Percentiles rank a stretch among this genome's conserved stretches.
Conservation (phyloP, 2,797 vertebrate species). For the Microctenopoma steveboyesi region DNA sequence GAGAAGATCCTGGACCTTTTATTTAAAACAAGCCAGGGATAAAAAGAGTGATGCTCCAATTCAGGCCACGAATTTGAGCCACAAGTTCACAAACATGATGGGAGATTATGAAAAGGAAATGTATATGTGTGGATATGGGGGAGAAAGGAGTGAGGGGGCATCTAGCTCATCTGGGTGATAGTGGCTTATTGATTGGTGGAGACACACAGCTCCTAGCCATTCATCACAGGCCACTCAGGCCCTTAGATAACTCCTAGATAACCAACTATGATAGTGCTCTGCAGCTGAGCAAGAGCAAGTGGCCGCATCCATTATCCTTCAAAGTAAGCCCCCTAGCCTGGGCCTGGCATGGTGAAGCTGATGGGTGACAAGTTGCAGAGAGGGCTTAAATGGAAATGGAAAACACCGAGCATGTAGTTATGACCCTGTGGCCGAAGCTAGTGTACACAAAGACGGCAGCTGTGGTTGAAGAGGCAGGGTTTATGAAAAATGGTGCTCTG, state of each 20-base stretch:
- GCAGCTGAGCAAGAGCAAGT: conserved; percentile 77
- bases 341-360: conserved; percentile 42
- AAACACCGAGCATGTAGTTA: conserved; percentile 49
- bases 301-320: conserved; percentile 82
- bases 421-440: conserved; percentile 33
- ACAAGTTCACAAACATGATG: conserved; percentile 73
- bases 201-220: conserved; percentile 80
- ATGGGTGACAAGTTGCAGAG: conserved; percentile 50
- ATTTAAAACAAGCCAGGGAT: conserved; percentile 79
- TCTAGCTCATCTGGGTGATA: conserved; percentile 83
- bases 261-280: conserved; percentile 76
- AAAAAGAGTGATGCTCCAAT: conserved; percentile 80
- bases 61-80: conserved; percentile 67
- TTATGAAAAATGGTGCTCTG: conserved; percentile 51
- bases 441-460: conserved; percentile 44
- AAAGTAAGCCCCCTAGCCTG: conserved; percentile 58
- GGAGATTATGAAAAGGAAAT: conserved; percentile 68
- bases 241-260: conserved; percentile 75
- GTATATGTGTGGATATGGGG: conserved; percentile 49
- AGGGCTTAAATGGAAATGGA: conserved; percentile 52
- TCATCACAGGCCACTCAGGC: conserved; percentile 85
- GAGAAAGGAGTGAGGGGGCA: conserved; percentile 40
- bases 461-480: conserved; percentile 28
- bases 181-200: conserved; percentile 85
- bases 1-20: conserved; percentile 69